phyloP scores from a whole-genome alignment of 2,113 vertebrate species.

The Burhinus bistriatus region DNA sequence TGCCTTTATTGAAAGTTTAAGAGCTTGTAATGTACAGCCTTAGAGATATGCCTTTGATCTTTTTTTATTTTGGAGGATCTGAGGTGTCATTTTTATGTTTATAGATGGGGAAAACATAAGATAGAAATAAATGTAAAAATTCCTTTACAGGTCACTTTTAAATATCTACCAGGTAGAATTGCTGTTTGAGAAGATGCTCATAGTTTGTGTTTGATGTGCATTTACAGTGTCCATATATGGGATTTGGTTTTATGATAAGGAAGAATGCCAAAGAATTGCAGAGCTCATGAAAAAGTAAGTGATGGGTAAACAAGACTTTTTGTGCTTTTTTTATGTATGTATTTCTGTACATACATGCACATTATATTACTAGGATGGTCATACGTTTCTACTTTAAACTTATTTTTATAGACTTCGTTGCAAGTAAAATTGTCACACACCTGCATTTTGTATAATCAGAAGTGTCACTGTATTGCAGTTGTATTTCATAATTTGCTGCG shows the following conservation, averaged over 20 bases:
- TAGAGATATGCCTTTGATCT: background rate
- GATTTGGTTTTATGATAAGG: constrained; percentile 98
- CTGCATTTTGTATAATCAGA: background rate
- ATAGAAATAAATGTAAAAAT: background rate
- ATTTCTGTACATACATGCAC: background rate
- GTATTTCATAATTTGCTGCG: background rate
- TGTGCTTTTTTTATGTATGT: background rate
- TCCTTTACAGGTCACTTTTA: background rate
- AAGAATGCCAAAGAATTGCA: constrained; percentile 94
- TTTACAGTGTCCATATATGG: constrained; percentile 93
- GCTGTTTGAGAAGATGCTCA: constrained; percentile 51
- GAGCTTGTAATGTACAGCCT: background rate
- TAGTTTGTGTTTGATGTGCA: constrained; percentile 65
- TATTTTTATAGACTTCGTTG: background rate
- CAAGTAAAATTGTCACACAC: background rate
- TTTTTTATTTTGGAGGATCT: background rate
- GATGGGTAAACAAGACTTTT: background rate
- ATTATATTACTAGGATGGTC: background rate
- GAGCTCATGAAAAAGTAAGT: constrained; percentile 95
- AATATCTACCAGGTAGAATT: background rate
- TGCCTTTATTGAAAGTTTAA: background rate
- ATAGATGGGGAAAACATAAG: background rate
- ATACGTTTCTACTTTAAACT: background rate
- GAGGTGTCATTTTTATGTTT: background rate
- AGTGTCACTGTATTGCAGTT: background rate